Conservation (phyloP, 2,797 vertebrate species). For the Stomatorhinus walkeri region DNA sequence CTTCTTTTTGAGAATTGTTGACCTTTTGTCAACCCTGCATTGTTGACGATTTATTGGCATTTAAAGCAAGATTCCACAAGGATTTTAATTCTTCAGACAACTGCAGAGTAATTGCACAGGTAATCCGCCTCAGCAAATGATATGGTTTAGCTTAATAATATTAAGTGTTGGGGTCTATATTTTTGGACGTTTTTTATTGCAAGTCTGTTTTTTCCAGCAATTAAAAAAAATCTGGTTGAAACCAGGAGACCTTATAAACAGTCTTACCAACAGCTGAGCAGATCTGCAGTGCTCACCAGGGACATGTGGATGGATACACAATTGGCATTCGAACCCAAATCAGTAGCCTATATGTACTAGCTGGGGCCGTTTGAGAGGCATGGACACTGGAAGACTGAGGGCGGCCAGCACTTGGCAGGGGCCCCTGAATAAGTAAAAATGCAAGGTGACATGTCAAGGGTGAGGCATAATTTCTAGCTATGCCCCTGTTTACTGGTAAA, state of each 20-base stretch:
- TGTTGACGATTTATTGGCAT: conserved; percentile 11
- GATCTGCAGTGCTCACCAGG: background rate
- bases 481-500: background rate
- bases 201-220: background rate
- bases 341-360: background rate
- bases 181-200: background rate
- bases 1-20: background rate
- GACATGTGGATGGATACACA: background rate
- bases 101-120: background rate
- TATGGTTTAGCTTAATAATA: background rate
- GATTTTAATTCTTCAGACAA: background rate
- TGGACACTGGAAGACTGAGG: background rate
- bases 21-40: too few relatives aligned
- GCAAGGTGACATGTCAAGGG: background rate
- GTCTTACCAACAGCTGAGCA: background rate
- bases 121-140: background rate
- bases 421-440: background rate
- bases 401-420: background rate
- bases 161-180: background rate
- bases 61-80: background rate
- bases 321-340: background rate
- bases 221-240: background rate
- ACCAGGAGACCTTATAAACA: background rate
- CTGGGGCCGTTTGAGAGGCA: background rate
- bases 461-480: background rate